phyloP scores from a whole-genome alignment of 1,140 invertebrate genomes.

The Oryctes rhinoceros region DNA sequence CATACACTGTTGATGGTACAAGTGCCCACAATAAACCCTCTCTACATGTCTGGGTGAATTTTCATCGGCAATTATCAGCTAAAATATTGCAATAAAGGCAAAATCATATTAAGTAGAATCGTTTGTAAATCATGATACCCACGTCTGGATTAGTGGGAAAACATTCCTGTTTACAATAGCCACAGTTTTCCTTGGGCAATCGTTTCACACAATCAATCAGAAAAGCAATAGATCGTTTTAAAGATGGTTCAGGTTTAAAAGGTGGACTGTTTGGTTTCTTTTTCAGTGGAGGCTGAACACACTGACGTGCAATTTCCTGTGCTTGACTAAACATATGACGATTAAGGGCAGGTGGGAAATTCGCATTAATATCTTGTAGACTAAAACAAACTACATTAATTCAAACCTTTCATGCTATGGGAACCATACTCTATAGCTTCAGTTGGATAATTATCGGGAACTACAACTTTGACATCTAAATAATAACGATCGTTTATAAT shows the following conservation, averaged over 20 bases:
- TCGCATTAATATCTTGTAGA: conserved; percentile 68
- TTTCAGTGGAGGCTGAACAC: conserved; percentile 74
- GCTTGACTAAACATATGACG: conserved; percentile 72
- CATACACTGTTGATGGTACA: conserved; percentile 79
- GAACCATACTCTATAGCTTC: conserved; percentile 65
- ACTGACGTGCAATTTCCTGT: conserved; percentile 73
- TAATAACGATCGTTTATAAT: conserved; percentile 69
- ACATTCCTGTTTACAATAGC: conserved; percentile 69
- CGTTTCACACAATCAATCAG: conserved; percentile 70
- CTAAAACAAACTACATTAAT: conserved; percentile 58
- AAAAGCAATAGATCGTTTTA: conserved; percentile 70
- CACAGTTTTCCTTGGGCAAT: conserved; percentile 71
- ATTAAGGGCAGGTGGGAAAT: conserved; percentile 72
- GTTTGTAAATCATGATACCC: conserved; percentile 36
- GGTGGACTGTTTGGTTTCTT: conserved; percentile 62
- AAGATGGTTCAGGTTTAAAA: conserved; percentile 71
- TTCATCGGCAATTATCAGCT: conserved; percentile 67
- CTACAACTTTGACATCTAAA: conserved; percentile 66
- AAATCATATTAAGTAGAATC: not conserved
- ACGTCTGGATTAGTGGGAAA: conserved; percentile 69
- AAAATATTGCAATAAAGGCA: conserved; percentile 46
- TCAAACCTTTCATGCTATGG: not conserved
- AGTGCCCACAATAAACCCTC: conserved; percentile 78
- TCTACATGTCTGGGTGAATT: conserved; percentile 70
- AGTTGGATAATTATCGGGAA: conserved; percentile 75